phyloP scores from a whole-genome alignment of 2,113 vertebrate species.

The Barnardius zonarius region DNA sequence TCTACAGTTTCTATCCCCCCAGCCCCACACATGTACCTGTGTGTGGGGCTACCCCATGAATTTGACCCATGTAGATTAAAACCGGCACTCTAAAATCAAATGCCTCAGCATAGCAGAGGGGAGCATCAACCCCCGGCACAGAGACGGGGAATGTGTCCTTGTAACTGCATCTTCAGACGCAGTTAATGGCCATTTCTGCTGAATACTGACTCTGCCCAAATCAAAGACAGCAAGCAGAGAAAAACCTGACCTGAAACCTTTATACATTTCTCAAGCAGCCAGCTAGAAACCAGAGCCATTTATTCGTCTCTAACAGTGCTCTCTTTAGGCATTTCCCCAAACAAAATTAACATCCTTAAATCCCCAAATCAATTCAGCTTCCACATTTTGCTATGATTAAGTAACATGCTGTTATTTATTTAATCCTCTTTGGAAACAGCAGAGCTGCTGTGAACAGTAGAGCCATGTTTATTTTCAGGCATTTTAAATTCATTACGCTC shows the following conservation, averaged over 20 bases:
- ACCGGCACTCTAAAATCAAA: background rate
- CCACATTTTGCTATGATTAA: background rate
- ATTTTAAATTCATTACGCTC: background rate
- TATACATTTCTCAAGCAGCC: background rate
- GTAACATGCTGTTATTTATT: background rate
- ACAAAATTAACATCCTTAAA: conserved; percentile 35
- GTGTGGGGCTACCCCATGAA: background rate
- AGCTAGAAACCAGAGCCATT: background rate
- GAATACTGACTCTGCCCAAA: background rate
- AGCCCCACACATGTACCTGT: background rate
- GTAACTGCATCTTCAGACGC: background rate
- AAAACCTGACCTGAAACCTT: conserved; percentile 9
- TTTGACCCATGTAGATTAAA: background rate
- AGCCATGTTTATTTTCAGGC: conserved; percentile 2
- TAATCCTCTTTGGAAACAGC: conserved; percentile 20
- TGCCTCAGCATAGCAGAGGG: background rate
- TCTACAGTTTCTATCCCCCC: background rate
- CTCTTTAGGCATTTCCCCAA: background rate
- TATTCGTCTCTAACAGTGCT: background rate
- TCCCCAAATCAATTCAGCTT: conserved; percentile 10
- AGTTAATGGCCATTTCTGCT: background rate
- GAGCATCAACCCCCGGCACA: background rate
- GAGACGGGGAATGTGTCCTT: accelerated
- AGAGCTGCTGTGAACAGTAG: background rate
- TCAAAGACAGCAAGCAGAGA: background rate